Percentiles rank a stretch among this genome's conserved stretches.
These are phyloP conservation scores for Cryptoleucopteryx plumbea DNA, from an alignment of 2,113 vertebrate species.

Conservation along the genomic window DNA sequence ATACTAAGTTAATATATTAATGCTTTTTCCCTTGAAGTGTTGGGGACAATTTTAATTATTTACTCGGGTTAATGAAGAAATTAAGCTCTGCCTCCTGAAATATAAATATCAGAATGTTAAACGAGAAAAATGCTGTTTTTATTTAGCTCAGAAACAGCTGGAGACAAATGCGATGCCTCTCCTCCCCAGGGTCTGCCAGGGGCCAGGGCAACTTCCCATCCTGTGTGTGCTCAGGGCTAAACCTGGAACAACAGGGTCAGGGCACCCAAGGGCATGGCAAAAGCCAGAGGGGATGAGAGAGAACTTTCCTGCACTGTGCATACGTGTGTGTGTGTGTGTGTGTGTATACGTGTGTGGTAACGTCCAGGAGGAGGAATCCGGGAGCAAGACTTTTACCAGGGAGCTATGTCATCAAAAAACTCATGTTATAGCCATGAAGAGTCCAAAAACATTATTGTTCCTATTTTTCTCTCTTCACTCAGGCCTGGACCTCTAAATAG, in stretches of 20 bases:
- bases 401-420: not conserved
- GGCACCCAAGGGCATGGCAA: not conserved
- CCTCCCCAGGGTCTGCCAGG: not conserved
- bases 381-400: not conserved
- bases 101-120: not conserved
- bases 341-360: not conserved
- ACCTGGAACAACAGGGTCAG: not conserved
- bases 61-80: conserved; percentile 23
- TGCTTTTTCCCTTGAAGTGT: not conserved
- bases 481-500: not conserved
- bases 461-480: not conserved
- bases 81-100: not conserved
- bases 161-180: not conserved
- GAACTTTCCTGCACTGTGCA: not conserved
- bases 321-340: no score
- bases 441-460: not conserved
- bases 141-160: not conserved
- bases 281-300: not conserved
- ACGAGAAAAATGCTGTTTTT: not conserved
- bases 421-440: not conserved
- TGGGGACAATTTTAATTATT: conserved; percentile 38
- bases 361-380: not conserved
- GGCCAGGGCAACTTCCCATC: not conserved
- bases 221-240: not conserved
- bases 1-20: not conserved